Evolutionary conservation across 2,113 vertebrate genomes (phyloP).

Genomic region (Suncus etruscus): DNA sequence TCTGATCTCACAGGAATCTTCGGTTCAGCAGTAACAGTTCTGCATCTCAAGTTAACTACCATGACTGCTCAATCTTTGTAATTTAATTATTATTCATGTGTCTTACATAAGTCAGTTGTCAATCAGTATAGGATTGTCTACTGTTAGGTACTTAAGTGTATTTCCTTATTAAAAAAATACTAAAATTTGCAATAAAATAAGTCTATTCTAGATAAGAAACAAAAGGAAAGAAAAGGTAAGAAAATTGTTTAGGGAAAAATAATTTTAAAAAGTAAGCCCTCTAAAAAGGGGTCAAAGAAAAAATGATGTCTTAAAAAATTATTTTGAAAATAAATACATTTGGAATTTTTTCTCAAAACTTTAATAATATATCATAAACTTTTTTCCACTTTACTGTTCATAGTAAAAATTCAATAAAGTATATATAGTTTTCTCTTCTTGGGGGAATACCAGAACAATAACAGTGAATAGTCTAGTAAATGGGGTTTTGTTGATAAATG

Average conservation of each 20-base stretch:
- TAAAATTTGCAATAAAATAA: too few relatives aligned
- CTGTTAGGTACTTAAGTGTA: too few relatives aligned
- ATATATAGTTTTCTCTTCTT: not conserved
- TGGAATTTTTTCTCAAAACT: not conserved
- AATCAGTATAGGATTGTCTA: not conserved
- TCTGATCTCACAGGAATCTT: too few relatives aligned
- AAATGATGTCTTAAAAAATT: not conserved
- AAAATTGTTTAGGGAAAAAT: not conserved
- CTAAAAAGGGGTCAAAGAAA: not conserved
- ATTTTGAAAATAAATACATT: not conserved
- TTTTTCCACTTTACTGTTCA: not conserved
- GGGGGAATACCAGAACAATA: not conserved
- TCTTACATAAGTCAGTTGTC: not conserved
- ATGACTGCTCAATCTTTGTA: not conserved
- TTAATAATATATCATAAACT: not conserved
- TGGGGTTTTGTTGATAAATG: not conserved
- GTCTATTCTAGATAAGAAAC: not conserved
- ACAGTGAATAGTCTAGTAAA: not conserved
- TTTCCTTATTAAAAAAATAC: too few relatives aligned
- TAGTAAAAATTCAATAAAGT: not conserved
- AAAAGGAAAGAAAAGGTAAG: not conserved
- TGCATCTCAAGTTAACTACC: too few relatives aligned
- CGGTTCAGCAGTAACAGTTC: too few relatives aligned
- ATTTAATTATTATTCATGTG: not conserved
- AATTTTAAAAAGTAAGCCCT: not conserved